Conservation (phyloP, 2,888 invertebrate species). For the Mamestra brassicae region DNA sequence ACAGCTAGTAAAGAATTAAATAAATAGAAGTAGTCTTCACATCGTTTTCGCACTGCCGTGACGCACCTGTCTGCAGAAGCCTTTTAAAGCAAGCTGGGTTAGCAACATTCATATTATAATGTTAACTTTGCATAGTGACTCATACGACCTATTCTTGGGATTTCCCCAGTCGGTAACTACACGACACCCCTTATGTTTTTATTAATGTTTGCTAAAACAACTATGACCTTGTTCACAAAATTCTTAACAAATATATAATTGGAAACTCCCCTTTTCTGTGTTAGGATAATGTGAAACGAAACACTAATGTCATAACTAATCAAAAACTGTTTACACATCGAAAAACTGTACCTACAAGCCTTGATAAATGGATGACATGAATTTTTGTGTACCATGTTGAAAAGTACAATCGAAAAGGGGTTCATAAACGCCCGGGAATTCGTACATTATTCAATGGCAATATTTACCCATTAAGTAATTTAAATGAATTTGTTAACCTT, state of each 20-base stretch:
- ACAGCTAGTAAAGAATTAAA: no score
- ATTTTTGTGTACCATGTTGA: no score
- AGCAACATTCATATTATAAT: not conserved
- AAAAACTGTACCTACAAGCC: not conserved
- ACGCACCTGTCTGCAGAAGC: not conserved
- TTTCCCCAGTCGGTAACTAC: conserved; percentile 13
- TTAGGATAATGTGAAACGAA: not conserved
- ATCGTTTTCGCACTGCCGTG: not conserved
- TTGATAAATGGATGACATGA: not conserved
- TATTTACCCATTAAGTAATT: no score
- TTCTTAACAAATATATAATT: not conserved
- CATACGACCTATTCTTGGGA: conserved; percentile 32
- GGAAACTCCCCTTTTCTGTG: not conserved
- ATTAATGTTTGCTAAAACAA: not conserved
- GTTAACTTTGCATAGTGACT: conserved; percentile 22
- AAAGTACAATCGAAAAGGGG: no score
- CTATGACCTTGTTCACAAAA: not conserved
- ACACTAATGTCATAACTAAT: not conserved
- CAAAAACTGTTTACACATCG: not conserved
- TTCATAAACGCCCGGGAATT: no score
- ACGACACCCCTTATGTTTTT: conserved; percentile 8
- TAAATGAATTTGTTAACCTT: no score
- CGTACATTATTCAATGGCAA: no score
- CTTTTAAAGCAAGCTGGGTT: not conserved
- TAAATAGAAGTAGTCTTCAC: no score